Conservation (phyloP, 2,113 vertebrate genomes). For the Gobio gobio region DNA sequence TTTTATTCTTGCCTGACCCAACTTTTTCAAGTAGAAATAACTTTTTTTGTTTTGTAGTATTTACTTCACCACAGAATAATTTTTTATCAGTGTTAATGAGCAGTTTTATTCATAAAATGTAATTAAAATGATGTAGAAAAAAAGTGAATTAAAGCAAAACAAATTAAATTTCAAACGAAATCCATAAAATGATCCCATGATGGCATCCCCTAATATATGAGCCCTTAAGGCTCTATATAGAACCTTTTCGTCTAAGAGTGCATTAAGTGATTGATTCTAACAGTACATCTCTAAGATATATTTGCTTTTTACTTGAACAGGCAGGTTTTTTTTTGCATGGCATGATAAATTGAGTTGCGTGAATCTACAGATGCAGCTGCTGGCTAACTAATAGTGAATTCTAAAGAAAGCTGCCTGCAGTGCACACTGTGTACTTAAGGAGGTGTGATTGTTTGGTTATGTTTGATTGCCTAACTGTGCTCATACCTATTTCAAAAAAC, state of each 20-base stretch:
- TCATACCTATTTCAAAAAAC: not conserved
- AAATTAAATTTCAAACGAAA: too few species aligned
- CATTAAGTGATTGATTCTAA: conserved; percentile 2
- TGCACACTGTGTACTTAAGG: conserved; percentile 33
- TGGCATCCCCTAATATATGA: too few species aligned
- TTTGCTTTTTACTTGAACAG: not conserved
- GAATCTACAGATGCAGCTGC: conserved; percentile 18
- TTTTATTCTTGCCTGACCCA: too few species aligned
- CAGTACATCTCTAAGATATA: not conserved
- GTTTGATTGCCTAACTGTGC: conserved; percentile 28
- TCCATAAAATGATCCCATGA: too few species aligned
- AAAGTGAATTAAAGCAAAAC: too few species aligned
- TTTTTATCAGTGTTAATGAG: too few species aligned
- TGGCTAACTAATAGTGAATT: conserved; percentile 14
- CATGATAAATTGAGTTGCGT: not conserved
- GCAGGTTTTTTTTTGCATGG: not conserved
- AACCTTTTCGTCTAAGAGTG: too few species aligned
- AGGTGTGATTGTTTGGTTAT: conserved; percentile 43
- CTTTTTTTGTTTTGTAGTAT: too few species aligned
- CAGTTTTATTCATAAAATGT: too few species aligned
- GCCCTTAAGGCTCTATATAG: too few species aligned
- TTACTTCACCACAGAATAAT: too few species aligned
- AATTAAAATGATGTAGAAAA: rapidly evolving
- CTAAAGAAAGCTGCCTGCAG: conserved; percentile 21
- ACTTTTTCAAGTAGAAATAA: too few species aligned